Conservation (phyloP, 1,140 invertebrate species). For the Drosophila ambigua region DNA sequence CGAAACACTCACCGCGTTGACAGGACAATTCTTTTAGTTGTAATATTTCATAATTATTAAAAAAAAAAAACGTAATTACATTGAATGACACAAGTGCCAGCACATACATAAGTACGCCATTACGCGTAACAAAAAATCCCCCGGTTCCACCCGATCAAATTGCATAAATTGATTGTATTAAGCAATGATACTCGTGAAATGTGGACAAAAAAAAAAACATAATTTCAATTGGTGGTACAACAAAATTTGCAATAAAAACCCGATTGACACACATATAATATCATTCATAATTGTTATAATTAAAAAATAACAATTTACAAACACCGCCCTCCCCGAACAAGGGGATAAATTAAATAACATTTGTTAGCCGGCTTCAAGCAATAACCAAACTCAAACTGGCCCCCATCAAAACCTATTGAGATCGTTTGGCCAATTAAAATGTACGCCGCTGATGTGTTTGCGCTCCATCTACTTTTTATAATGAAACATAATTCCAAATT, state of each 20-base stretch:
- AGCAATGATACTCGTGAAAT: constrained; percentile 6
- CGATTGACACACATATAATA: constrained; percentile 45
- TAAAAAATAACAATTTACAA: constrained; percentile 44
- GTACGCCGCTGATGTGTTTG: constrained; percentile 27
- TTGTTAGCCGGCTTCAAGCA: constrained; percentile 28
- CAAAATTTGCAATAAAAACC: constrained; percentile 24
- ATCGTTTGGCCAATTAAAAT: constrained; percentile 57
- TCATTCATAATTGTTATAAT: constrained; percentile 34
- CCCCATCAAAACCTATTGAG: constrained; percentile 41
- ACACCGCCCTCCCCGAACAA: neutral
- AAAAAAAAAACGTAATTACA: constrained; percentile 34
- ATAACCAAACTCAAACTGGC: constrained; percentile 23
- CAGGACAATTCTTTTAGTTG: neutral
- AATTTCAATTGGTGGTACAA: constrained; percentile 7
- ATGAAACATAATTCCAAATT: constrained; percentile 50
- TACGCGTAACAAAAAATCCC: constrained; percentile 21
- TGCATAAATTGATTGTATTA: constrained; percentile 60
- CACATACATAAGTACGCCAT: constrained; percentile 5
- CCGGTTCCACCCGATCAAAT: constrained; percentile 13
- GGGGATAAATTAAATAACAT: constrained; percentile 13
- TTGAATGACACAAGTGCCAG: constrained; percentile 12
- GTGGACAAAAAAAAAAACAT: constrained; percentile 13
- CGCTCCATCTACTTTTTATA: constrained; percentile 35
- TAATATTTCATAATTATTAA: constrained; percentile 12
- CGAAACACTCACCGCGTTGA: too few relatives aligned